Evolutionary conservation across 2,797 vertebrate species (phyloP).

Genomic region (Dendrocincla tyrannina): DNA sequence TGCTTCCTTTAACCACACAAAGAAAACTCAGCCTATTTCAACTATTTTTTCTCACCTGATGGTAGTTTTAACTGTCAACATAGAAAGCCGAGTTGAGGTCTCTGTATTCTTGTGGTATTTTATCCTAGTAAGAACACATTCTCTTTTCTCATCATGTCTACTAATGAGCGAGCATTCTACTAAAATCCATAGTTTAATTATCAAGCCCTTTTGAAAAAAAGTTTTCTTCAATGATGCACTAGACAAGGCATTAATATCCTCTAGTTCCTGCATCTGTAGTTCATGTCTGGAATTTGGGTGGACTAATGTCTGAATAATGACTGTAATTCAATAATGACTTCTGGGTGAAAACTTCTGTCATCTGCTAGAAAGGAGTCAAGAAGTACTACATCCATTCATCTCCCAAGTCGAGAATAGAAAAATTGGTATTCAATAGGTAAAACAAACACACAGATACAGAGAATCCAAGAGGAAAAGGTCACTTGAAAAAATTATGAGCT

Average conservation of each 20-base stretch:
- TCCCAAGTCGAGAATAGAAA: background rate
- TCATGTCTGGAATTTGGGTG: background rate
- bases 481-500: background rate
- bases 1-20: background rate
- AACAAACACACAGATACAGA: background rate
- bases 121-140: background rate
- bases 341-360: background rate
- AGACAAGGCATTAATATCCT: background rate
- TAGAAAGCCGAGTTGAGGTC: background rate
- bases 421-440: background rate
- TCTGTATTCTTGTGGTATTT: background rate
- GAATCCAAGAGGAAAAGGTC: background rate
- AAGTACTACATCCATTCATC: background rate
- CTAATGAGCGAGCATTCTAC: background rate
- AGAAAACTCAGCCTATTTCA: background rate
- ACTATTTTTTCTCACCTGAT: background rate
- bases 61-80: background rate
- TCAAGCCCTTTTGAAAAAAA: background rate
- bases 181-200: background rate
- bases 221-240: background rate
- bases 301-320: background rate
- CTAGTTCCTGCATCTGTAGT: background rate
- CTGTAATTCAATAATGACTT: background rate
- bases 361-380: background rate
- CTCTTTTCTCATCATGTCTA: background rate